Evolutionary conservation across 2,888 invertebrate species (phyloP).

Genomic region (Tortrix viridana): DNA sequence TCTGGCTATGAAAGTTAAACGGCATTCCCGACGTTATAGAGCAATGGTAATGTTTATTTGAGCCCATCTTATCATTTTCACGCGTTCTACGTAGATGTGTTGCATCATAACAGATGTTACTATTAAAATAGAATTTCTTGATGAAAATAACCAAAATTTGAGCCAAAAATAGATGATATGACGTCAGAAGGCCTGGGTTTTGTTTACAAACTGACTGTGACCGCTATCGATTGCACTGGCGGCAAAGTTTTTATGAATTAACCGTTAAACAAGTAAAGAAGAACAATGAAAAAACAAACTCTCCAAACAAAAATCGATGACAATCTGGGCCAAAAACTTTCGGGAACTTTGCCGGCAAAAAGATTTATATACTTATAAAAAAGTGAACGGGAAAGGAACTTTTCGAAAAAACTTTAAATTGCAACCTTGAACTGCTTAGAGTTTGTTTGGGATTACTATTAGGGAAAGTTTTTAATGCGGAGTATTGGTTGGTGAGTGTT

Average conservation of each 20-base stretch:
- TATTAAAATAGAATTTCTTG: neutral
- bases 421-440: conserved; percentile 83
- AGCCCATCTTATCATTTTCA: neutral
- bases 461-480: conserved; percentile 77
- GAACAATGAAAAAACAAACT: conserved; percentile 85
- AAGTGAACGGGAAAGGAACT: conserved; percentile 81
- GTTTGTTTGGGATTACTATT: conserved; percentile 84
- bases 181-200: conserved; percentile 41
- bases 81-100: neutral
- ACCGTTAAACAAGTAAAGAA: conserved; percentile 85
- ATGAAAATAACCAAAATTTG: no score
- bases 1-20: neutral
- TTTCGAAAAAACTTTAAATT: conserved; percentile 85
- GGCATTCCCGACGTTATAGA: neutral
- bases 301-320: conserved; percentile 85
- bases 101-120: neutral
- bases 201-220: conserved; percentile 74
- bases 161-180: neutral
- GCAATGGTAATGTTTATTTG: neutral
- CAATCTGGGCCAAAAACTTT: conserved; percentile 85
- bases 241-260: conserved; percentile 84
- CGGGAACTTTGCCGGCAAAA: conserved; percentile 81
- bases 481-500: conserved; percentile 57
- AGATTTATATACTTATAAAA: conserved; percentile 85
- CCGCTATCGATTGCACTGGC: conserved; percentile 78